These are phyloP conservation scores for Heliconius erato DNA, from an alignment of 2,888 invertebrate species.

Conservation along the genomic window DNA sequence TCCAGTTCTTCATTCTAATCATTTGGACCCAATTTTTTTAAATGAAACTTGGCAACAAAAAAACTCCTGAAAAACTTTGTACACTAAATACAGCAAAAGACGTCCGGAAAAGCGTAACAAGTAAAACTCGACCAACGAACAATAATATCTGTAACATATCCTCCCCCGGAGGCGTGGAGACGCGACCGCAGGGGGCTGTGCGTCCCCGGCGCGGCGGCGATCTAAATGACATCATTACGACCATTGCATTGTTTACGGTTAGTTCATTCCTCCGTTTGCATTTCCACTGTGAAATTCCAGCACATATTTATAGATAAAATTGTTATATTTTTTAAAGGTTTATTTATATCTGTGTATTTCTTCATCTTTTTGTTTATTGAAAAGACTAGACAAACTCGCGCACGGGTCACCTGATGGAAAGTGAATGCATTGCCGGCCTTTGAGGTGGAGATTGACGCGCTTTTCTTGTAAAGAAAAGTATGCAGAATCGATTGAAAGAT, in stretches of 20 bases:
- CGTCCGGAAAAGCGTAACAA: background rate
- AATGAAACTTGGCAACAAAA: background rate
- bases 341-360: no score
- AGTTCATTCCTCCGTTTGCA: slow-evolving; percentile 24
- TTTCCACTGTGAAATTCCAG: background rate
- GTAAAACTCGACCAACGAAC: slow-evolving; percentile 20
- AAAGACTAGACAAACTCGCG: no score
- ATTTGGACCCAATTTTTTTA: no score
- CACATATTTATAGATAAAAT: no score
- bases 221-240: slow-evolving; percentile 45
- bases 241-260: slow-evolving; percentile 34
- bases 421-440: no score
- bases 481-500: no score
- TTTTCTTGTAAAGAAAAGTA: no score
- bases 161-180: background rate
- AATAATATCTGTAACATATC: slow-evolving; percentile 31
- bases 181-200: background rate
- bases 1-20: no score
- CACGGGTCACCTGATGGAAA: no score
- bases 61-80: background rate
- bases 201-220: background rate
- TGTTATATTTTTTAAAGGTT: no score
- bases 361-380: no score
- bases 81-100: background rate
- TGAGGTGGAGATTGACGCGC: no score